Evolutionary conservation across 2,888 invertebrate species (phyloP), one percentile per base, ranked within the genome.

Genomic region (Meteorus cinctellus): DNA sequence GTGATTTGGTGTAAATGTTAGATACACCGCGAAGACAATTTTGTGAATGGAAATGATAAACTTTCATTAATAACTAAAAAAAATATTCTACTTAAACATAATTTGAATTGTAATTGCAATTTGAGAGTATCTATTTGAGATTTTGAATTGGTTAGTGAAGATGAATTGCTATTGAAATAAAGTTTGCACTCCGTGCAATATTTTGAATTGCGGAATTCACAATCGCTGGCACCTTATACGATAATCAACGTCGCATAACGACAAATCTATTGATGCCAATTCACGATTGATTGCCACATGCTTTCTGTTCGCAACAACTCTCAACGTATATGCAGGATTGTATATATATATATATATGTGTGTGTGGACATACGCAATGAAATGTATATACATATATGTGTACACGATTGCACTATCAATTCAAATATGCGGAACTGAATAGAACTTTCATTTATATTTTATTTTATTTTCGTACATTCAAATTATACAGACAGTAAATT

Each of bases 211-310:
- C 2, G 34, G 34, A 34, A 34, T 34, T 34, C 8, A 34, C 34
- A 34, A 4, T 8, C 34, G 34, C 34, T 8, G 34, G 5, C 34
- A 34, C 34, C 34, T 34, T 34, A 34, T 34, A 34, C 1, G 34
- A 34, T 74, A 60, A 19, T 27, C 41, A 12, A 66, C 19, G 66
- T 34, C 36, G 14, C 55, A 51, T 75, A 77, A 77, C 55, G 80
- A 76, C 76, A 76, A 77, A 69, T 66, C 48, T n/a, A 48, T 48
- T 48, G 48, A 48, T 72, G 74, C 60, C 72, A 74, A 70, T 78
- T 79, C 77, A 74, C 77, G 67, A 76, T 75, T 71, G 68, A 76
- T 76, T 67, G 27, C 59, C 63, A 72, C 74, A 76, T 72, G 74
- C 72, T 67, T 71, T 77, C 74, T 75, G 72, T 74, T 68, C 67